These are phyloP conservation scores for Mus minutoides DNA, from an alignment of 2,797 vertebrate species.

Conservation along the genomic window DNA sequence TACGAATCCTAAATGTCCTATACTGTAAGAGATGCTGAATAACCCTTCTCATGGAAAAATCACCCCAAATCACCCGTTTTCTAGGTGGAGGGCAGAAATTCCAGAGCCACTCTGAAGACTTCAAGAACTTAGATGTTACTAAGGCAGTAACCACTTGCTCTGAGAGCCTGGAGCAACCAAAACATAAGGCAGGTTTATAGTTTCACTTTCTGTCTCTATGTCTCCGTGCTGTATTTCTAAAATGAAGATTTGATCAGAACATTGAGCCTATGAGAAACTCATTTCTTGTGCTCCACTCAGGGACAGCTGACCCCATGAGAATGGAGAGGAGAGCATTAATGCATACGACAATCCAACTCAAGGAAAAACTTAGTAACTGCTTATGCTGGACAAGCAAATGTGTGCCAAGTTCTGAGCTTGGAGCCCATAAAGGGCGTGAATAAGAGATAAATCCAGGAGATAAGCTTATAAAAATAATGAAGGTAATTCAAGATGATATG, in stretches of 20 bases:
- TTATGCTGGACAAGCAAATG: neutral
- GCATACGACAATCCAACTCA: neutral
- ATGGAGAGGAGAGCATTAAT: neutral
- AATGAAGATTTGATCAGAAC: conserved; percentile 35
- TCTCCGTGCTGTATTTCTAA: conserved; percentile 44
- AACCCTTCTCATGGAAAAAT: neutral
- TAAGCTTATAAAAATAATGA: neutral
- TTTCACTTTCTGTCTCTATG: neutral
- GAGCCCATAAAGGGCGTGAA: neutral
- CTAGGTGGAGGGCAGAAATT: neutral
- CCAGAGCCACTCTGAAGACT: neutral
- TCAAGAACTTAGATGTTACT: neutral
- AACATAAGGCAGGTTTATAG: neutral
- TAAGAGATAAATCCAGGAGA: conserved; percentile 25
- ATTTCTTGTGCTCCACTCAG: neutral
- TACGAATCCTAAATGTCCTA: neutral
- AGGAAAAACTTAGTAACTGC: neutral
- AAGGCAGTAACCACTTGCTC: neutral
- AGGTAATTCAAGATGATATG: neutral
- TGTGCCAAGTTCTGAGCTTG: neutral
- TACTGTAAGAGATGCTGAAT: neutral
- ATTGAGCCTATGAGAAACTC: neutral
- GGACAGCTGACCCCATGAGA: neutral
- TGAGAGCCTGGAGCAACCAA: neutral
- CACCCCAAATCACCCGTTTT: neutral